These are phyloP conservation scores for Carcina quercana DNA, from an alignment of 2,888 invertebrate genomes.

Conservation along the genomic window DNA sequence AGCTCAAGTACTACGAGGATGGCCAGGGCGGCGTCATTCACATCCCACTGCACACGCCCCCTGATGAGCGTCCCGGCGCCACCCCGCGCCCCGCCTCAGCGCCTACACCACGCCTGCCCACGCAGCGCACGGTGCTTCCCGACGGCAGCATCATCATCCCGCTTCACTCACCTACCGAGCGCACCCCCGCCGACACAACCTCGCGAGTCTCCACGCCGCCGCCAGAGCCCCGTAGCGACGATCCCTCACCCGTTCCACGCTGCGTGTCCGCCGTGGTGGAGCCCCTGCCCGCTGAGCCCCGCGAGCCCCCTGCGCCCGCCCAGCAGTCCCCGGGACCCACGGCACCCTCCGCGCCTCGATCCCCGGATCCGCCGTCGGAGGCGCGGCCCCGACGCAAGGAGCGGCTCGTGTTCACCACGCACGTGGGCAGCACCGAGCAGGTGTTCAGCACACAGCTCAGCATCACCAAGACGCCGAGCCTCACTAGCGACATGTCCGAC, in stretches of 20 bases:
- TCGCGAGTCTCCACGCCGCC: constrained; percentile 6
- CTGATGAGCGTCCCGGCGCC: constrained; percentile 71
- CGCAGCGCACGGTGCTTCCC: constrained; percentile 55
- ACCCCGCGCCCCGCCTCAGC: constrained; percentile 21
- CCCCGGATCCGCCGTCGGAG: constrained; percentile 4
- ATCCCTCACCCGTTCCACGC: constrained; percentile 1
- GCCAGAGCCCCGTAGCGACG: constrained; percentile 1
- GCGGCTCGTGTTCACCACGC: constrained; percentile 78
- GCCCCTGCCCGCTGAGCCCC: constrained; percentile 9
- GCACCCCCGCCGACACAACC: constrained; percentile 14
- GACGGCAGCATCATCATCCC: constrained; percentile 76
- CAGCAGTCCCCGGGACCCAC: constrained; percentile 7
- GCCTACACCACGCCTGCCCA: constrained; percentile 36
- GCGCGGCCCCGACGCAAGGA: constrained; percentile 31
- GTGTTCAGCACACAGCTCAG: constrained; percentile 80
- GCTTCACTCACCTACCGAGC: constrained; percentile 62
- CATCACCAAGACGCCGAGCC: constrained; percentile 77
- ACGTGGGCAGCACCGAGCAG: constrained; percentile 80
- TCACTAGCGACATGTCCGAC: constrained; percentile 76
- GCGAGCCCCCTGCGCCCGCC: constrained; percentile 6
- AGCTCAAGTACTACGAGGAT: constrained; percentile 77
- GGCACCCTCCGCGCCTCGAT: background rate
- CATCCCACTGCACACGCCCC: constrained; percentile 84
- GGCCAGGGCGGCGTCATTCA: constrained; percentile 75
- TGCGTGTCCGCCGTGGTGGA: constrained; percentile 4